These are phyloP conservation scores for Saccopteryx leptura DNA, from an alignment of 2,113 vertebrate genomes.

Conservation along the genomic window DNA sequence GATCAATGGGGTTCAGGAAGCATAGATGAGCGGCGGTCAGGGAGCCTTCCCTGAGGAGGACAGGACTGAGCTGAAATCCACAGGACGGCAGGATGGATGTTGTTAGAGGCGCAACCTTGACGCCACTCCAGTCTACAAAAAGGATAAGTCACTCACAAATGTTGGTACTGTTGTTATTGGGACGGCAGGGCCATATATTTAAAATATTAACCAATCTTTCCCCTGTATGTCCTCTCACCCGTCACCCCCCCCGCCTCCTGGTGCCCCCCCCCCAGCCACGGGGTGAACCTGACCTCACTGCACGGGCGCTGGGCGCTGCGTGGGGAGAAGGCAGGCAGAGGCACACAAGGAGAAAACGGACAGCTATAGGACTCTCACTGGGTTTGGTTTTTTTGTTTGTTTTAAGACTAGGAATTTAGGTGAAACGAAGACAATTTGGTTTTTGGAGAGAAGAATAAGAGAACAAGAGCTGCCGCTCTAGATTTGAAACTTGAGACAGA, in stretches of 20 bases:
- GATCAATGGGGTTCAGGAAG: background rate
- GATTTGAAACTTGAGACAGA: background rate
- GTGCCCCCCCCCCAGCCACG: background rate
- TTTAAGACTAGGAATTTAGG: background rate
- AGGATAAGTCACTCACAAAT: conserved; percentile 67
- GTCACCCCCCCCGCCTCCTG: background rate
- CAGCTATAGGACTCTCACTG: background rate
- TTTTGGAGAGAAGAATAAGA: conserved; percentile 5
- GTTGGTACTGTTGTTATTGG: conserved; percentile 53
- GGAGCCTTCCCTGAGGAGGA: conserved; percentile 46
- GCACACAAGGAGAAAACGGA: background rate
- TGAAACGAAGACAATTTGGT: background rate
- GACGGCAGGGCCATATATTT: conserved; percentile 58
- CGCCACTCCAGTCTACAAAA: conserved; percentile 51
- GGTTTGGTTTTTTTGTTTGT: background rate
- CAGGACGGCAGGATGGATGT: conserved; percentile 28
- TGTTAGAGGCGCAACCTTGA: conserved; percentile 70
- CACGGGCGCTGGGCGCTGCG: too few relatives aligned
- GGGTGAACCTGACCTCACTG: background rate
- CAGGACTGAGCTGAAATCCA: conserved; percentile 55
- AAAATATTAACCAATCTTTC: conserved; percentile 53
- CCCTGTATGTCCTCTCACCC: conserved; percentile 27
- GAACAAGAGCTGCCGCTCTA: background rate
- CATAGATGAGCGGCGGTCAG: background rate
- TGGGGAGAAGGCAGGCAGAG: background rate